Evolutionary conservation across 2,113 vertebrate species (phyloP).

Genomic region (Epinephelus fuscoguttatus): DNA sequence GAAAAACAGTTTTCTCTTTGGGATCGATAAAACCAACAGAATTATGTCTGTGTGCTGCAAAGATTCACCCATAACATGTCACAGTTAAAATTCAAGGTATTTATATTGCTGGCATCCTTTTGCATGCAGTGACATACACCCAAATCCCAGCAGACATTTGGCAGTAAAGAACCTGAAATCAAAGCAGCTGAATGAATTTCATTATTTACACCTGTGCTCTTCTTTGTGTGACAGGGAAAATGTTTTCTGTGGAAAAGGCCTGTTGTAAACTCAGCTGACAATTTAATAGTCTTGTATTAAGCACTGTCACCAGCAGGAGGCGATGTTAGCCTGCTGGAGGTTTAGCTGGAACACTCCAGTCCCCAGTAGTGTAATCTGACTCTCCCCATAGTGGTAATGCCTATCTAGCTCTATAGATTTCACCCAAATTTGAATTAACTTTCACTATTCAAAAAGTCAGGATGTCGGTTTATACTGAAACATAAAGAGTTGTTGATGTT

Average conservation of each 20-base stretch:
- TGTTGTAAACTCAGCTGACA: background rate
- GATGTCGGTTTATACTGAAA: background rate
- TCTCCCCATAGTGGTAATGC: background rate
- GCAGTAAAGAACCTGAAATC: no score
- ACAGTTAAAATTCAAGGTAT: background rate
- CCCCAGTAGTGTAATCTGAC: background rate
- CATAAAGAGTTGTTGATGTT: background rate
- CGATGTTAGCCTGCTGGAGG: background rate
- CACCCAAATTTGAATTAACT: background rate
- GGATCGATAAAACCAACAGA: background rate
- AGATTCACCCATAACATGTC: background rate
- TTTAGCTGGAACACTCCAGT: background rate
- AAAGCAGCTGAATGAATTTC: no score
- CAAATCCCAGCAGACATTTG: no score
- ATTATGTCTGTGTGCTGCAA: background rate
- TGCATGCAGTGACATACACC: no score
- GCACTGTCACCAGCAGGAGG: slow-evolving; percentile 51
- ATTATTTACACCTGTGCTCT: no score
- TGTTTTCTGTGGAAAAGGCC: no score
- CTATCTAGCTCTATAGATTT: background rate
- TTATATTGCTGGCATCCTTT: background rate
- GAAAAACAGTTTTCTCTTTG: background rate
- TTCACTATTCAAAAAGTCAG: background rate
- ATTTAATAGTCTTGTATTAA: background rate
- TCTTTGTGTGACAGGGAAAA: no score